phyloP scores from a whole-genome alignment of 2,797 vertebrate genomes.

The Trachops cirrhosus region DNA sequence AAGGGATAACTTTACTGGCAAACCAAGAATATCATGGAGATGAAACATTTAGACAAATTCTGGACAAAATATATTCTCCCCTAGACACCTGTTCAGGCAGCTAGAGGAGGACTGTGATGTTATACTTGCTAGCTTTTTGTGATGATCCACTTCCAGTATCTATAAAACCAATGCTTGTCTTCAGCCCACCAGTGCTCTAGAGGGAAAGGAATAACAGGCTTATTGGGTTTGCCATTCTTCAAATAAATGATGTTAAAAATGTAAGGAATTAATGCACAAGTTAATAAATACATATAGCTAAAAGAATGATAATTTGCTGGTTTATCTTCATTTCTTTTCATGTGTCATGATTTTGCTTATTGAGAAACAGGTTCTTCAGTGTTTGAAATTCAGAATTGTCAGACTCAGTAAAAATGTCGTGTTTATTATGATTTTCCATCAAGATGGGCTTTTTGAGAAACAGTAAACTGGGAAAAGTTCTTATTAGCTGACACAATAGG shows the following conservation, averaged over 20 bases:
- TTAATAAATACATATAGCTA: not conserved
- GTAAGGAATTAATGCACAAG: not conserved
- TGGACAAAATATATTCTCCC: not conserved
- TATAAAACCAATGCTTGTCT: not conserved
- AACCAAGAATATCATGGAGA: not conserved
- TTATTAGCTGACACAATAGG: not conserved
- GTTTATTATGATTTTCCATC: not conserved
- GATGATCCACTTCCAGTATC: not conserved
- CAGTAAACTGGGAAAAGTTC: not conserved
- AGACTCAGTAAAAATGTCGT: not conserved
- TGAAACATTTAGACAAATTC: not conserved
- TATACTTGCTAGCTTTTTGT: not conserved
- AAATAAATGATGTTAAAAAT: not conserved
- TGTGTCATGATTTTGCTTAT: not conserved
- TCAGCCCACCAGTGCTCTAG: not conserved
- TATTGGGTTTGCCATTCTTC: not conserved
- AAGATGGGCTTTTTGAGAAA: not conserved
- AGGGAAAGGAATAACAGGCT: not conserved
- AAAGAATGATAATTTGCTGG: not conserved
- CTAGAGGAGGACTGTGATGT: not conserved
- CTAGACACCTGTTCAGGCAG: not conserved
- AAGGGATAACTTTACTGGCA: not conserved
- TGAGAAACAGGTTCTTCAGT: not conserved
- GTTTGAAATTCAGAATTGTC: not conserved
- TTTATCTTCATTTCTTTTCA: slow-evolving; percentile 5